Evolutionary conservation across 2,113 vertebrate genomes (phyloP), one percentile per base, ranked within the genome.

Genomic region (Lepisosteus oculatus): DNA sequence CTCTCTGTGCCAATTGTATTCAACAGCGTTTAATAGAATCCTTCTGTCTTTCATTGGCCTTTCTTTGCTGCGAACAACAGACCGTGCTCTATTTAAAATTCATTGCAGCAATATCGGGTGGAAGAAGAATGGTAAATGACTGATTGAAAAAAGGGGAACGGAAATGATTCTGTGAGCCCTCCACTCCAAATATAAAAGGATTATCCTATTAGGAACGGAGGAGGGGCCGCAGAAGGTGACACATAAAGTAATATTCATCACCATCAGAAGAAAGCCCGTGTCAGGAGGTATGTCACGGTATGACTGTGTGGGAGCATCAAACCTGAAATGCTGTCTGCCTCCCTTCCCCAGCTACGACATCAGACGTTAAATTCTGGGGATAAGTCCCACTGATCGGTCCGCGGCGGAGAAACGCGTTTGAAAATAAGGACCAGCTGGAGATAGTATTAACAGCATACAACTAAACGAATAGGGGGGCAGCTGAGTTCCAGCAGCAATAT

Each of bases 231-330:
- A 42, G 72, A 73, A 59, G 65, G 72, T 68, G 51, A 68, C 56
- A 62, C 63, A 69, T 64, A 29, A 69, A 74, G 59, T 74, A 61
- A 64, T 63, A 74, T 64, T 29, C 67, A 15, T n/a, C 51, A 62
- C 70, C 43, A 71, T 55, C 65, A 74, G 74, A 63, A n/a, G 5
- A 56, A 75, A 61, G 61, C 61, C 68, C 69, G 69, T 76, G 78
- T 79, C 78, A 76, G 65, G 68, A 63, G 67, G 61, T 68, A 76
- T 76, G 78, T 76, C 74, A 79, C 73, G 72, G 65, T 74, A 65
- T 57, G 15, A 17, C 78, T 29, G 59, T 54, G 68, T 57, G 68
- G 69, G n/a, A 55, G 66, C 47, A 63, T 67, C 69, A 67, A 68
- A 74, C 71, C 72, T 74, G 67, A 74, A 72, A 65, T 51, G 5